Evolutionary conservation across 1,140 invertebrate species (phyloP).

Genomic region (Drosophila subobscura): DNA sequence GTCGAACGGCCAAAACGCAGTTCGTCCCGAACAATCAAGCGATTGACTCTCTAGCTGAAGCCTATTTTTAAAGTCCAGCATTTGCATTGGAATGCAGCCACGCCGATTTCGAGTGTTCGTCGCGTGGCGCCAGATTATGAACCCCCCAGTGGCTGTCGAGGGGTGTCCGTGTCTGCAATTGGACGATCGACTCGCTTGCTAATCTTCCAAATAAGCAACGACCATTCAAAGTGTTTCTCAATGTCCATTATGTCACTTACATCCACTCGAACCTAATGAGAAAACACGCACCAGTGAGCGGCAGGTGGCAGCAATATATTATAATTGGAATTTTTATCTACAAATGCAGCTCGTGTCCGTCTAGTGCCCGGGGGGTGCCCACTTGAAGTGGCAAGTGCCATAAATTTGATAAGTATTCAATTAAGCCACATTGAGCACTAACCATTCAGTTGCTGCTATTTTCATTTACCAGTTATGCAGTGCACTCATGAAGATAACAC

Average conservation of each 20-base stretch:
- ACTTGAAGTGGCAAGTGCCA: background rate
- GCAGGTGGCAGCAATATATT: background rate
- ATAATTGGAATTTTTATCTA: slow-evolving; percentile 16
- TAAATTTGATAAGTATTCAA: slow-evolving; percentile 24
- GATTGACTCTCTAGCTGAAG: background rate
- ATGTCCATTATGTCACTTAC: slow-evolving; percentile 1
- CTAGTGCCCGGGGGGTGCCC: background rate
- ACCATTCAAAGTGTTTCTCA: no score
- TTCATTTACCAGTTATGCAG: background rate
- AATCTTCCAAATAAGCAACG: no score
- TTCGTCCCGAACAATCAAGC: background rate
- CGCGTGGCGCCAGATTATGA: background rate
- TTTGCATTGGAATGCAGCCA: slow-evolving; percentile 13
- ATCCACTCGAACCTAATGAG: background rate
- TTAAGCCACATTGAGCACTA: slow-evolving; percentile 1
- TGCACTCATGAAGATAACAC: background rate
- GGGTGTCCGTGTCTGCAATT: no score
- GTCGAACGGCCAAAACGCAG: background rate
- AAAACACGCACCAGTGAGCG: background rate
- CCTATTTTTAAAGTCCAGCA: slow-evolving; percentile 3
- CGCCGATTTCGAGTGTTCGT: slow-evolving; percentile 1
- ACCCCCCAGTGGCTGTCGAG: background rate
- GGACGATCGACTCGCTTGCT: no score
- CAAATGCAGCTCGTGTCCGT: background rate
- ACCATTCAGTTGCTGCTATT: background rate